These are phyloP conservation scores for Tragopan temminckii DNA, from an alignment of 2,797 vertebrate species.

Conservation along the genomic window DNA sequence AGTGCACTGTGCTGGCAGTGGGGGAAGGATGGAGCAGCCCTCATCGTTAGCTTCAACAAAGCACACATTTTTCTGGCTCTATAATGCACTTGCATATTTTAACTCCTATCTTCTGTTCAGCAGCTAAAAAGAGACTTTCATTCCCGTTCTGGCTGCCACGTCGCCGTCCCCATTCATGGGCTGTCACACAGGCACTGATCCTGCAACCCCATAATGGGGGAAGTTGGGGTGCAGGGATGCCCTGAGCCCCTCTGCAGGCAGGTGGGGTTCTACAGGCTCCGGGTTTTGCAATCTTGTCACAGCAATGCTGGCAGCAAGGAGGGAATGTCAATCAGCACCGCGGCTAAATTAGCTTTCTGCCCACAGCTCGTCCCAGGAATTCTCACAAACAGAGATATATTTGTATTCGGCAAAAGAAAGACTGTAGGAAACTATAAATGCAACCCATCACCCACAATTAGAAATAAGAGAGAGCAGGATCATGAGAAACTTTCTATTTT, in stretches of 20 bases:
- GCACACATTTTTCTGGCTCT: slow-evolving; percentile 63
- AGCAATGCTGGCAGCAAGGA: neutral
- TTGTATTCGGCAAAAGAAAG: slow-evolving; percentile 19
- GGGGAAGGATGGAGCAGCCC: slow-evolving; percentile 52
- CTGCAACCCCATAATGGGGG: slow-evolving; percentile 21
- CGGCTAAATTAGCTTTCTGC: slow-evolving; percentile 53
- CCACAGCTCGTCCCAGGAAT: slow-evolving; percentile 33
- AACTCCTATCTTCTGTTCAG: slow-evolving; percentile 68
- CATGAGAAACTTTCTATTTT: neutral
- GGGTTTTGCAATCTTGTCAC: neutral
- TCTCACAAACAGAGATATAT: slow-evolving; percentile 17
- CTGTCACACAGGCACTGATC: slow-evolving; percentile 69
- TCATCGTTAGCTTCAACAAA: slow-evolving; percentile 50
- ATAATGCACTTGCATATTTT: slow-evolving; percentile 54
- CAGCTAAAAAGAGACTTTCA: slow-evolving; percentile 79
- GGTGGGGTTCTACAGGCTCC: neutral
- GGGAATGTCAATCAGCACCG: neutral
- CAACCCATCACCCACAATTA: slow-evolving; percentile 36
- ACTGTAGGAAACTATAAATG: slow-evolving; percentile 1
- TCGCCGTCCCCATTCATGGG: slow-evolving; percentile 7
- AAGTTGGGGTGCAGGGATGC: neutral
- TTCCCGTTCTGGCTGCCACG: slow-evolving; percentile 65
- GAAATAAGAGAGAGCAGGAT: neutral
- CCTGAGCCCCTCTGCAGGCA: slow-evolving; percentile 19
- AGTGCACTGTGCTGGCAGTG: neutral